A percentile compares a stretch with the other conserved stretches of the same genome.
Conservation (phyloP, 2,888 invertebrate species). For the Daptonema setosum region DNA sequence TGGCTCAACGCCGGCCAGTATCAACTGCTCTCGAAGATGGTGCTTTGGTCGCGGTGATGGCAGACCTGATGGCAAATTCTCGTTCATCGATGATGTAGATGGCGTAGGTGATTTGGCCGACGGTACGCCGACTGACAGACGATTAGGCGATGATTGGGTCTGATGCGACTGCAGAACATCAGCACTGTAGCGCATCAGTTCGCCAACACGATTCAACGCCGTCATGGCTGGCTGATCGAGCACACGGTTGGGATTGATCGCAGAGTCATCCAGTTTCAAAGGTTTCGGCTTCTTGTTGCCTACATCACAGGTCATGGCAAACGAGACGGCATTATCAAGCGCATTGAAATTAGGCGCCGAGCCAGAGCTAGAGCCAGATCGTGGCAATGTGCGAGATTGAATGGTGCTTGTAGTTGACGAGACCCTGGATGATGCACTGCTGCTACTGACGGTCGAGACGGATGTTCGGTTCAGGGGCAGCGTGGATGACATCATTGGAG, state of each 20-base stretch:
- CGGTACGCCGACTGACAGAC: neutral
- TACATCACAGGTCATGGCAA: neutral
- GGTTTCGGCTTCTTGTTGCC: neutral
- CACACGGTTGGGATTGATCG: neutral
- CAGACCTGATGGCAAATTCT: conserved; percentile 12
- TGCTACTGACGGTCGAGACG: neutral
- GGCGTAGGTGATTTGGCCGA: neutral
- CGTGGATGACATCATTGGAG: neutral
- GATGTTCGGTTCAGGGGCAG: neutral
- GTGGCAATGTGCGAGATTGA: too few relatives aligned
- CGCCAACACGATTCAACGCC: neutral
- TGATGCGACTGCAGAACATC: neutral
- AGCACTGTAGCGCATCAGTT: neutral
- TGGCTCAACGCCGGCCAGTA: conserved; percentile 10
- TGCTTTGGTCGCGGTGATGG: conserved; percentile 25
- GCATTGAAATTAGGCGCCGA: neutral
- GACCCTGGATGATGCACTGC: neutral
- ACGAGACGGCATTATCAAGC: neutral
- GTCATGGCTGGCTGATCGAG: neutral
- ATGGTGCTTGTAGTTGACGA: too few relatives aligned
- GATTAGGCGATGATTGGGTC: neutral
- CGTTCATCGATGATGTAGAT: neutral
- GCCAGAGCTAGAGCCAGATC: too few relatives aligned
- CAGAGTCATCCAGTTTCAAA: too few relatives aligned
- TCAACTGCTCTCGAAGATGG: conserved; percentile 23